Base-by-base conservation (phyloP, 2,797 vertebrate genomes). In the Delichon dasypus region DNA sequence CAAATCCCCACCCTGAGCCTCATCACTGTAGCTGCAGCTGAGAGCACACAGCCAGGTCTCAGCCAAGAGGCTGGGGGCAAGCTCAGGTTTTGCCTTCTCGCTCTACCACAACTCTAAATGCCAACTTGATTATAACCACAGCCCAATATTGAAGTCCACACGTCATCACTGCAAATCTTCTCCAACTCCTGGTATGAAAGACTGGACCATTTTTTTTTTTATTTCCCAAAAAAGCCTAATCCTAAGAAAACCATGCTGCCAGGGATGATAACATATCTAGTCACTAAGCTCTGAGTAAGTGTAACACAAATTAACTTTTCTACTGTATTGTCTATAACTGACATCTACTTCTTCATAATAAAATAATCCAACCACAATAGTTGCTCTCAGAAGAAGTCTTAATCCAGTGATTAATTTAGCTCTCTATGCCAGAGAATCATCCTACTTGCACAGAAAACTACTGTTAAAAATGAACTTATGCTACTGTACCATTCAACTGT, bases 1-100 rank as follows among this genome's bases (percentile, higher is more conserved):
- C 75, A 53, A 83, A 72, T 42, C 4, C 11, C 18, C 50, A 44
- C 9, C 7, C 9, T 0, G 0, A 81, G 45, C 13, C 34, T 57
- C 50, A 58, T 48, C 21, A 3, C 16, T 10, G 30, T 3, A 11
- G 32, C 13, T 47, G 36, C 71, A 68, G 19, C 36, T 64, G n/a
- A 55, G 42, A 72, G 55, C 40, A 42, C 54, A 16, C 9, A 55
- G 50, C 7, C 21, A 19, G 5, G 16, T 12, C 62, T 54, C 81
- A 65, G 62, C 34, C 7, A 7, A 66, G n/a, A 88, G 11, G 22
- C 61, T 57, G 23, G 17, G 13, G 9, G 4, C 0, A 3, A 86
- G 23, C 25, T 34, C 7, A 5, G 11, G 7, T 48, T 68, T 51
- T 10, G 44, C 9, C 25, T 88, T 74, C 51, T 57, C 3, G n/a